Percentiles rank a stretch among this genome's conserved stretches.
Conservation (phyloP, 1,140 invertebrate species). For the Hyles euphorbiae region DNA sequence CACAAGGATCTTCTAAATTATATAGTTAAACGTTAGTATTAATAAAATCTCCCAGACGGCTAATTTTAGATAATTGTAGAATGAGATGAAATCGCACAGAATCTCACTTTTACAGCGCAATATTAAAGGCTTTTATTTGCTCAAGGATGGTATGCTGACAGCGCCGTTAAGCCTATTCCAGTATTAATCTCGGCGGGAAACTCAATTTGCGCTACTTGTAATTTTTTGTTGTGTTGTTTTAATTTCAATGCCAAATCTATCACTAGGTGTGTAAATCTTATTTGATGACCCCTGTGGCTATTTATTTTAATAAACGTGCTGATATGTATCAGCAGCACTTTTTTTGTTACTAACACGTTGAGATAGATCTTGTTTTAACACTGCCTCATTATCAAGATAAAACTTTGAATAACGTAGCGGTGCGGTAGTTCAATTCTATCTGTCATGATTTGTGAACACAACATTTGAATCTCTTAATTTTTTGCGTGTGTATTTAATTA, state of each 20-base stretch:
- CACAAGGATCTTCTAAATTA: too few relatives aligned
- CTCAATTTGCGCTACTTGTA: not conserved
- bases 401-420: constrained; percentile 20
- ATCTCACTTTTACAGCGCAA: too few relatives aligned
- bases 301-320: constrained; percentile 31
- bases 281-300: constrained; percentile 14
- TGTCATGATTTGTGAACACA: constrained; percentile 1
- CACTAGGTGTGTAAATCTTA: not conserved
- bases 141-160: too few relatives aligned
- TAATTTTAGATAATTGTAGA: too few relatives aligned
- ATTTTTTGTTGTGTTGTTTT: not conserved
- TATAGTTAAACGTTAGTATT: too few relatives aligned
- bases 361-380: constrained; percentile 26
- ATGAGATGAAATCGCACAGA: too few relatives aligned
- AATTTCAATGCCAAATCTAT: constrained; percentile 5
- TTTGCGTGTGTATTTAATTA: constrained; percentile 1
- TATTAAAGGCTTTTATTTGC: too few relatives aligned
- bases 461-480: not conserved
- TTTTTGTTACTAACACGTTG: constrained; percentile 19
- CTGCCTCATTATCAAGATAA: constrained; percentile 28
- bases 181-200: too few relatives aligned
- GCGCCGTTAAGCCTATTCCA: too few relatives aligned
- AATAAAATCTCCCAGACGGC: too few relatives aligned
- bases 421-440: constrained; percentile 9
- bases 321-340: constrained; percentile 24